Base-by-base conservation (phyloP, 2,888 invertebrate genomes). In the Tinea semifulvella region DNA sequence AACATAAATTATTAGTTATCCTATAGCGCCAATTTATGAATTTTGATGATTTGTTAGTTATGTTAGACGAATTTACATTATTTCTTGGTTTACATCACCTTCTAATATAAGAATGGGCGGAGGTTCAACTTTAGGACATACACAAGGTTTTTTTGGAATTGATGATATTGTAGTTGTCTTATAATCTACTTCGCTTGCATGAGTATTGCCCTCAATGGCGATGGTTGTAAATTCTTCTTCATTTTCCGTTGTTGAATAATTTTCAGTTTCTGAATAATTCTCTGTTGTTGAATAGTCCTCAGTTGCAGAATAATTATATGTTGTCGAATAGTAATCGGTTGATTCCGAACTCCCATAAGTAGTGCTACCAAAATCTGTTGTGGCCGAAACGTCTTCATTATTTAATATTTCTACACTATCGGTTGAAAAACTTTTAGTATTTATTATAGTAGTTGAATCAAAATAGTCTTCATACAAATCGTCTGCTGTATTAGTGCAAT, bases 21-120 rank as follows among this genome's bases (percentile, higher is more conserved):
- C 13, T n/a, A n/a, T n/a, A n/a, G n/a, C 13, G 13, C 31, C 4
- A 4, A 13, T 7, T 4, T n/a, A 31, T 31, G n/a, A 38, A 20
- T 4, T 14, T 22, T 10, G 11, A 40, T 40, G 40, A 11, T 2
- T 22, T 20, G 40, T 40, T 40, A 40, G 40, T 40, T 22, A 22
- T 40, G 40, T 40, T 40, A 40, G 17, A 14, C 14, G 20, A n/a
- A 22, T 40, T 11, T 20, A 27, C 16, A 10, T 56, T 62, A 65
- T 56, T 63, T 63, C 57, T 60, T 58, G n/a, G n/a, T n/a, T 63
- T 57, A 70, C 77, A 84, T 85, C 88, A 92, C 92, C 92, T 92
- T 92, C 92, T 65, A 92, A 83, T 66, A 92, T 90, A 61, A 92
- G 86, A 77, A 92, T 91, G 68, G 90, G 85, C 76, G 85, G 84